Base-by-base conservation (phyloP, 92 coral and sea anemone genomes). In the Paragorgia papillata region DNA sequence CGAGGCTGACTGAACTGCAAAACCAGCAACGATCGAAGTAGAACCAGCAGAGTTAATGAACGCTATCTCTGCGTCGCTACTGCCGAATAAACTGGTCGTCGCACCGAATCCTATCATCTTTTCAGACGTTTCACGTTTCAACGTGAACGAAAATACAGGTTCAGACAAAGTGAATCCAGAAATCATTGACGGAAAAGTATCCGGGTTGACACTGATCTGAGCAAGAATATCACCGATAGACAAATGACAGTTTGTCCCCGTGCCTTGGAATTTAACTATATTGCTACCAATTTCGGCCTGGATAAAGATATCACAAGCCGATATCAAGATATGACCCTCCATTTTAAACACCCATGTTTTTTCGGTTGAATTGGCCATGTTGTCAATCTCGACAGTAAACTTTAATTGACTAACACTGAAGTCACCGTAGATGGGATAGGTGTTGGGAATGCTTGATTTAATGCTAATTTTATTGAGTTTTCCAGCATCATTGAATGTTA, bases 111-210 rank as follows among this genome's bases (percentile, higher is more conserved):
- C 59, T 12, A 68, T 27, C 24, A 53, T 35, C 53, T 64, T 64
- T 20, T 55, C 25, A 1, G 25, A n/a, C 4, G 55, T 19, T 0
- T 19, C 2, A 32, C 40, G n/a, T 19, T 68, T 25, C 19, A 21
- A 46, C 17, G 26, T 0, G 48, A 68, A 0, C 34, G 21, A 26
- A 2, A 49, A 27, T 12, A 20, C 9, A 5, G 75, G 75, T 22
- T 68, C 55, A 46, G 55, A 68, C 8, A 68, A 43, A 1, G 58
- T 68, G 21, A 68, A 68, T 3, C 75, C 75, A 44, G 58, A 44
- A 3, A 68, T 68, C 10, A 68, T 18, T 1, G 57, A 28, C 10
- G 75, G 75, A 6, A 68, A 15, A 20, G 2, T 49, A 1, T 3
- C 18, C 13, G 56, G 56, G 25, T 68, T 68, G 34, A 46, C 20